A percentile compares a stretch with the other conserved stretches of the same genome.
Conservation (phyloP, 2,888 invertebrate genomes). For the Acanthococcus lagerstroemiae region DNA sequence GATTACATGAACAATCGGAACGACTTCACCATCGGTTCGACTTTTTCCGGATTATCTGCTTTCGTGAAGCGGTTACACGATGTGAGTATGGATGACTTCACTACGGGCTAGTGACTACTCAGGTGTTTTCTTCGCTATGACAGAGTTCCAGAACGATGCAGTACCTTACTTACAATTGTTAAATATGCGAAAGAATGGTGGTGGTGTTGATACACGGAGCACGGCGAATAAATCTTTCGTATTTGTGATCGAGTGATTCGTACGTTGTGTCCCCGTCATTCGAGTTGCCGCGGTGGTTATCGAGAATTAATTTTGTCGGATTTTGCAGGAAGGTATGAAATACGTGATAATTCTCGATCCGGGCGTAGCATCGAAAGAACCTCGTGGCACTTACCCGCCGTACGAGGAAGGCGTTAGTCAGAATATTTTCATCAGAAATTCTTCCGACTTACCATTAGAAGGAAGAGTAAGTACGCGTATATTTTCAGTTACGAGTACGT, state of each 20-base stretch:
- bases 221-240: no score
- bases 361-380: conserved; percentile 61
- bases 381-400: conserved; percentile 58
- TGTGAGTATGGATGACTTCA: no score
- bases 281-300: neutral
- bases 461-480: conserved; percentile 54
- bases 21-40: conserved; percentile 62
- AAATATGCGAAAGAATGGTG: no score
- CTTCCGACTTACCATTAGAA: conserved; percentile 52
- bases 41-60: conserved; percentile 54
- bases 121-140: no score
- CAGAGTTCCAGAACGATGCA: no score
- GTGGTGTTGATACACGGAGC: no score
- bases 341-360: conserved; percentile 67
- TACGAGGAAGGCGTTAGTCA: conserved; percentile 62
- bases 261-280: no score
- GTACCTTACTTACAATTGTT: no score
- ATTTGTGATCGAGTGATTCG: no score
- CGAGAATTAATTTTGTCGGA: neutral
- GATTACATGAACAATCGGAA: conserved; percentile 71
- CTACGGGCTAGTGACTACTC: no score
- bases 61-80: conserved; percentile 58
- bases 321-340: conserved; percentile 54
- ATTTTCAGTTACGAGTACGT: no score
- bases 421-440: conserved; percentile 64